Evolutionary conservation across 1,140 invertebrate species (phyloP).

Genomic region (Planococcus citri): DNA sequence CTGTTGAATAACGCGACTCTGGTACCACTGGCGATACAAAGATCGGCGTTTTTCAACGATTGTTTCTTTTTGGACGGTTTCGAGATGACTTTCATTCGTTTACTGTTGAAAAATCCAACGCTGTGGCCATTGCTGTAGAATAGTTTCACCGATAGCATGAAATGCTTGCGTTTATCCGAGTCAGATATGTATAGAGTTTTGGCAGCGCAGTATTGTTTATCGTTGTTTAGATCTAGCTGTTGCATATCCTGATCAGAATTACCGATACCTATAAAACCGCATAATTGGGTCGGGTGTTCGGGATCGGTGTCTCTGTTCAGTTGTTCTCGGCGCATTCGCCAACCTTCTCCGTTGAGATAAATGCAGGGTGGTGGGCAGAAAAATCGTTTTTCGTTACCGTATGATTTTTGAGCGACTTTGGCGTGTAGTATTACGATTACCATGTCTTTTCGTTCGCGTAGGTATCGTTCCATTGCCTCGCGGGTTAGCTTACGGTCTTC

Average conservation of each 20-base stretch:
- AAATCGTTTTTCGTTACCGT: conserved; percentile 98
- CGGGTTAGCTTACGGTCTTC: conserved; percentile 76
- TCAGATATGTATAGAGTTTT: conserved; percentile 99
- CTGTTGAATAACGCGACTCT: conserved; percentile 98
- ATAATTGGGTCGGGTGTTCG: conserved; percentile 81
- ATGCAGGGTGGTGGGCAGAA: conserved; percentile 99
- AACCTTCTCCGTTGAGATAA: conserved; percentile 94
- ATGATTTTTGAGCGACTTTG: conserved; percentile 98
- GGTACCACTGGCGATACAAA: conserved; percentile 98
- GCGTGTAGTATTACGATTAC: conserved; percentile 95
- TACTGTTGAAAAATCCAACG: conserved; percentile 96
- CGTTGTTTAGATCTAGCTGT: conserved; percentile 86
- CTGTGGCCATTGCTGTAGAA: conserved; percentile 97
- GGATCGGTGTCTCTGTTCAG: conserved; percentile 77
- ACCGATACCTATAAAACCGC: conserved; percentile 97
- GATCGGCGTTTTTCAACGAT: conserved; percentile 95
- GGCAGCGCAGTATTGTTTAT: conserved; percentile 89
- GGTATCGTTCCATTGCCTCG: conserved; percentile 91
- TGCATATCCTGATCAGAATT: conserved; percentile 99
- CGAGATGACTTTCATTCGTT: conserved; percentile 98
- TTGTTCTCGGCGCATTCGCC: conserved; percentile 84
- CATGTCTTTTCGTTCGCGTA: conserved; percentile 88
- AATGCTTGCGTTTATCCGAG: conserved; percentile 98
- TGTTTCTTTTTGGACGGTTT: conserved; percentile 99
- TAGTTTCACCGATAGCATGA: conserved; percentile 98